phyloP scores from a whole-genome alignment of 2,113 vertebrate genomes.

The Fulica atra region DNA sequence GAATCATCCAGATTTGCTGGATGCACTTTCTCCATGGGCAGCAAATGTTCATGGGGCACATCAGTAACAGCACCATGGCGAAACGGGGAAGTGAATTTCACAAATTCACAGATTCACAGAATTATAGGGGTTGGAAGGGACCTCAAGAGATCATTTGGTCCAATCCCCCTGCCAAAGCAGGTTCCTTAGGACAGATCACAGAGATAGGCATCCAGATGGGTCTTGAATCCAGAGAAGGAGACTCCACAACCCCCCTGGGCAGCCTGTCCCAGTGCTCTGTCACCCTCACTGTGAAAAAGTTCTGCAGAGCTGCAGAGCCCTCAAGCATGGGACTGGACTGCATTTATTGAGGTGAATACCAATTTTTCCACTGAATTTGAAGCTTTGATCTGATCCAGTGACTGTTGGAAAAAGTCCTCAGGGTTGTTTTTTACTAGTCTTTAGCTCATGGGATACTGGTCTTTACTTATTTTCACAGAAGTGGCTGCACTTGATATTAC shows the following conservation, averaged over 20 bases:
- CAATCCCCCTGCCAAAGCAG: too few species aligned
- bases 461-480: neutral
- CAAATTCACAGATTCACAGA: too few species aligned
- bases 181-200: too few species aligned
- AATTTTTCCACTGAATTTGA: neutral
- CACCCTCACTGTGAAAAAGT: too few species aligned
- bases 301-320: neutral
- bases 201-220: too few species aligned
- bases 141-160: too few species aligned
- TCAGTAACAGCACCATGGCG: neutral
- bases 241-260: too few species aligned
- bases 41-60: neutral
- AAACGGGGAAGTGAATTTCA: neutral
- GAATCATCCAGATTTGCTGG: neutral
- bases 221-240: too few species aligned
- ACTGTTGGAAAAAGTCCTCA: neutral
- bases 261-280: too few species aligned
- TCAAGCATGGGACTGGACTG: neutral
- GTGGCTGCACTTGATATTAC: neutral
- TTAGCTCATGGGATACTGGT: neutral
- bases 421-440: neutral
- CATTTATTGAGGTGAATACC: neutral
- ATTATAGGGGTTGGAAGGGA: too few species aligned
- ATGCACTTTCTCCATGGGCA: neutral
- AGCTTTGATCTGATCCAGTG: neutral